Evolutionary conservation across 1,140 invertebrate species (phyloP).

Genomic region (Euglossa dilemma): DNA sequence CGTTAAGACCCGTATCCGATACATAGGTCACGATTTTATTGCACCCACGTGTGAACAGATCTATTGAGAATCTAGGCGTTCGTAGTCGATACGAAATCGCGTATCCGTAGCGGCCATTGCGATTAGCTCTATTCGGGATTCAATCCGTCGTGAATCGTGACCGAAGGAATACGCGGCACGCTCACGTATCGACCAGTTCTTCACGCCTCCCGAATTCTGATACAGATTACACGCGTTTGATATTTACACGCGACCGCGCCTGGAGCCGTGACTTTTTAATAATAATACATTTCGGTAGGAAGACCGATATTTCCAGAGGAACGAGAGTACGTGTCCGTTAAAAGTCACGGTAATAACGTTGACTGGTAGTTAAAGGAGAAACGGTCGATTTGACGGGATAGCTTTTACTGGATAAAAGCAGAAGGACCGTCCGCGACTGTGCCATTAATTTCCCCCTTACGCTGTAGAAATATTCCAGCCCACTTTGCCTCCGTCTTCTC

Average conservation of each 20-base stretch:
- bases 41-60: not conserved
- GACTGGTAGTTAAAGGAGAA: not conserved
- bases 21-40: constrained; percentile 53
- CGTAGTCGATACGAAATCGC: constrained; percentile 25
- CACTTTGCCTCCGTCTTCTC: constrained; percentile 21
- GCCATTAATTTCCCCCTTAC: constrained; percentile 44
- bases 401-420: constrained; percentile 14
- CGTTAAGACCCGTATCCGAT: constrained; percentile 16
- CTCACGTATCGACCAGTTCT: not conserved
- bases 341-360: not conserved
- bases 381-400: not conserved
- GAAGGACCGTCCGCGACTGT: constrained; percentile 20
- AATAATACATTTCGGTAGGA: not conserved
- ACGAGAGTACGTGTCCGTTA: not conserved
- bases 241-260: no score
- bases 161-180: constrained; percentile 4
- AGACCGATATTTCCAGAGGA: not conserved
- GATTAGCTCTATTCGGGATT: constrained; percentile 6
- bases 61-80: constrained; percentile 34
- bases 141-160: constrained; percentile 33
- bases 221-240: not conserved
- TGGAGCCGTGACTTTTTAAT: not conserved
- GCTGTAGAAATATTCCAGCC: constrained; percentile 40
- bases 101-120: constrained; percentile 18
- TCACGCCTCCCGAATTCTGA: not conserved